Base-by-base conservation (phyloP, 2,888 invertebrate genomes). In the Philereme vetulata region DNA sequence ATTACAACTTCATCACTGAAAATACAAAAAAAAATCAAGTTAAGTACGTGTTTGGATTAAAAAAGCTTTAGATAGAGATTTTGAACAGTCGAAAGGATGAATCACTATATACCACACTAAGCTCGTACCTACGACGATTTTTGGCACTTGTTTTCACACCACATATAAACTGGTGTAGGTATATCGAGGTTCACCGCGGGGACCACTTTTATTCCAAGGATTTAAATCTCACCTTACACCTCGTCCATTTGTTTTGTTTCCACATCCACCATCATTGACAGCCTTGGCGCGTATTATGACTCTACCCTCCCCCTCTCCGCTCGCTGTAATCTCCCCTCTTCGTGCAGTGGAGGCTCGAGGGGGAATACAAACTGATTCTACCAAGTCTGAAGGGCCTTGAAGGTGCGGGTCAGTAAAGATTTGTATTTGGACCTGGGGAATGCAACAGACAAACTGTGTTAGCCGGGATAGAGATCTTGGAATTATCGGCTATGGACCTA, bases 1-100 rank as follows among this genome's bases (percentile, higher is more conserved):
- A 95, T 94, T 3, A 94, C 84, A 4, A 96, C 93, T 59, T 94
- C 93, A 72, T 96, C 96, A 70, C 93, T 93, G 78, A 21, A 44
- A 44, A 44, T 44, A 42, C 36, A 36, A 36, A 21, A 21, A 21
- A 21, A 1, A 21, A n/a, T n/a, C n/a, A n/a, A n/a, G n/a, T n/a
- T n/a, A n/a, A n/a, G n/a, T n/a, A n/a, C n/a, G n/a, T n/a, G n/a
- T n/a, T 32, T 51, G 9, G 35, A 36, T n/a, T 42, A 9, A 5
- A 3, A 47, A 51, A 51, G 43, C 46, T 43, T 47, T 47, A 8
- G 43, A 35, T 43, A 11, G 9, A 50, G 35, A 21, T 21, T 21
- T 21, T 21, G 21, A 21, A 21, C 21, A 21, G 21, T 21, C 21
- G 2, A 21, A 21, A 21, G 21, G 21, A 21, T 21, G 21, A 2